Percentiles rank a stretch among this genome's conserved stretches.
These are phyloP conservation scores for Ornithorhynchus anatinus DNA, from an alignment of 2,113 vertebrate genomes.

Conservation along the genomic window DNA sequence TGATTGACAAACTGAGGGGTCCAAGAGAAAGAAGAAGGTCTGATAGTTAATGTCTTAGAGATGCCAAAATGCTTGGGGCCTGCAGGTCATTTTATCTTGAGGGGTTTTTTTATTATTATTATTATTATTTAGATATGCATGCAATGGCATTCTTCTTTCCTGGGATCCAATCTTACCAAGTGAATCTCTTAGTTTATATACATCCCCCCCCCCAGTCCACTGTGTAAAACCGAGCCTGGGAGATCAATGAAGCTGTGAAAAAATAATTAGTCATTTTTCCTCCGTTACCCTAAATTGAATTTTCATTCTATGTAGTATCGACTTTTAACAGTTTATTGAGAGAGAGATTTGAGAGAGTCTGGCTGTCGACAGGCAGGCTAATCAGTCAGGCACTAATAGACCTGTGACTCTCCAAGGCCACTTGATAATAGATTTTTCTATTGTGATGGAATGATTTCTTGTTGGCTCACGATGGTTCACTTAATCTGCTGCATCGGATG, in stretches of 20 bases:
- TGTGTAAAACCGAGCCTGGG: conserved; percentile 28
- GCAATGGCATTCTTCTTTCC: neutral
- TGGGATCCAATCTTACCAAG: neutral
- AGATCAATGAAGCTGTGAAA: conserved; percentile 48
- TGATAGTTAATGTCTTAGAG: neutral
- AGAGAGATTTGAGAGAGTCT: conserved; percentile 54
- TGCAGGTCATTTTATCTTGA: neutral
- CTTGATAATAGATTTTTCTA: conserved; percentile 50
- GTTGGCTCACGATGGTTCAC: conserved; percentile 38
- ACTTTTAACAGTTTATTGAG: conserved; percentile 68
- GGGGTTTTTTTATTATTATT: neutral
- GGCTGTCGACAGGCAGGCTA: conserved; percentile 27
- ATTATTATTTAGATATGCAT: neutral
- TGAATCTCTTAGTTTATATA: conserved; percentile 1
- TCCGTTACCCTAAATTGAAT: conserved; percentile 59
- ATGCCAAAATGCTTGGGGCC: neutral
- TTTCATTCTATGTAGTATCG: conserved; percentile 61
- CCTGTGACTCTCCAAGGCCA: conserved; percentile 48
- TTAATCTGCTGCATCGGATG: too few species aligned
- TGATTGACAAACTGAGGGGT: too few species aligned
- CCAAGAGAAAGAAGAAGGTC: too few species aligned
- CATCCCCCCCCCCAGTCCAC: neutral
- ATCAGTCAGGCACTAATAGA: conserved; percentile 65
- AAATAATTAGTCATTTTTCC: conserved; percentile 65
- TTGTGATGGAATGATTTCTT: too few species aligned